Base-by-base conservation (phyloP, 2,113 vertebrate genomes). In the Mormyrus iriodes region DNA sequence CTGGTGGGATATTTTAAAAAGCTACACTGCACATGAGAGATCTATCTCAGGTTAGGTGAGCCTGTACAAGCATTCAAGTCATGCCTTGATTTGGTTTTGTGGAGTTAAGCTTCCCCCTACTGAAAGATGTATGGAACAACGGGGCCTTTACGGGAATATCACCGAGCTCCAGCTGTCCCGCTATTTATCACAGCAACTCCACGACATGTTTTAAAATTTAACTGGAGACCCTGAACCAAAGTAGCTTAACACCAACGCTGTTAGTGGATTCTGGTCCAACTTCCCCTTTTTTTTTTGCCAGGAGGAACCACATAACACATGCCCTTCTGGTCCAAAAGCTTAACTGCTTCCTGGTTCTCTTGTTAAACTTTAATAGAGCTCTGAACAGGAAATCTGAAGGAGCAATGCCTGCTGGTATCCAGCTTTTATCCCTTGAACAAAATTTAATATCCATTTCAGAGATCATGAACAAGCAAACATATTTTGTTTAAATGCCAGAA, bases 51-150 rank as follows among this genome's bases (percentile, higher is more conserved):
- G 15, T 21, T 31, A 13, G 13, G 9, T 31, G 84, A 51, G 44
- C 48, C 46, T 9, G 31, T 21, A 4, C 5, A 53, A 27, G 27
- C 27, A 52, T 52, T 49, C 13, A 6, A 86, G 27, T 31, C 85
- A n/a, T 53, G n/a, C 49, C 85, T 17, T 51, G n/a, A 13, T 86
- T 86, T 86, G 7, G 55, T 6, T 73, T 27, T 76, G n/a, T 65
- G 24, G 85, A n/a, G 69, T 17, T 61, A 88, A 87, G 89, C 24
- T 39, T 65, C 88, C 89, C 90, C 61, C 91, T 93, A 69, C 88
- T 91, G 93, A 12, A 44, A 12, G 17, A 46, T 42, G 9, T 4
- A 24, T 8, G n/a, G 35, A 58, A 89, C 19, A 39, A 89, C 89
- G 48, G 51, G 58, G 3, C 8, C 8, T 12, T 24, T 3, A 10